Conservation (phyloP, 2,113 vertebrate genomes). For the Chunga burmeisteri region DNA sequence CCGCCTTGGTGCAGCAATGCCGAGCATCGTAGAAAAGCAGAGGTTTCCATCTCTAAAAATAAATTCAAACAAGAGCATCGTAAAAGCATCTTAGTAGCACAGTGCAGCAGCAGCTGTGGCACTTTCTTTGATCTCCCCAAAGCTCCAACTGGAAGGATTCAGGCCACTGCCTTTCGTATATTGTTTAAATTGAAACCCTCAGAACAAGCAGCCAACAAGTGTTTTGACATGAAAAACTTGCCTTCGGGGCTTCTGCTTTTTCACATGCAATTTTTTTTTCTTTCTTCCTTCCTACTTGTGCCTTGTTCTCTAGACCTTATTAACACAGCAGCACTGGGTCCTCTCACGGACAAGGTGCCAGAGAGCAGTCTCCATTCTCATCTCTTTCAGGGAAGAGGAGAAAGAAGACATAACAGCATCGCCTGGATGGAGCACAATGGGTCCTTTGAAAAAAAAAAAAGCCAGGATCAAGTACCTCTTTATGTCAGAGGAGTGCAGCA, state of each 20-base stretch:
- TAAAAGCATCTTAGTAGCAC: background rate
- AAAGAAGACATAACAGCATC: background rate
- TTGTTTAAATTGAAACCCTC: background rate
- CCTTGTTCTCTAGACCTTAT: background rate
- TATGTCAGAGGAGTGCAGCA: background rate
- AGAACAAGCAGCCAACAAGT: background rate
- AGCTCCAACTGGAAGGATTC: background rate
- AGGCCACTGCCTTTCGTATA: background rate
- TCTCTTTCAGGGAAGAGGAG: background rate
- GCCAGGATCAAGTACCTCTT: background rate
- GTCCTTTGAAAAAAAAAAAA: background rate
- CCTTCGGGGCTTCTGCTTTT: background rate
- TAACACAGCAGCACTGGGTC: background rate
- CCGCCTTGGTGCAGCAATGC: background rate
- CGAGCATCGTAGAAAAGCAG: background rate
- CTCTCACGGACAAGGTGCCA: background rate
- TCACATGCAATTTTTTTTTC: background rate
- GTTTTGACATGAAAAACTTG: background rate
- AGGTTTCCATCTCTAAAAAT: conserved; percentile 4
- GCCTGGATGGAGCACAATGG: rapidly evolving
- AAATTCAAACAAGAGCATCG: background rate
- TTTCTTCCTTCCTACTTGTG: background rate
- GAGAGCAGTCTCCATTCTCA: background rate
- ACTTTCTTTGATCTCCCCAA: background rate
- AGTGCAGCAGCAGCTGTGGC: background rate